phyloP scores from a whole-genome alignment of 1,140 invertebrate species.

The Spodoptera litura region DNA sequence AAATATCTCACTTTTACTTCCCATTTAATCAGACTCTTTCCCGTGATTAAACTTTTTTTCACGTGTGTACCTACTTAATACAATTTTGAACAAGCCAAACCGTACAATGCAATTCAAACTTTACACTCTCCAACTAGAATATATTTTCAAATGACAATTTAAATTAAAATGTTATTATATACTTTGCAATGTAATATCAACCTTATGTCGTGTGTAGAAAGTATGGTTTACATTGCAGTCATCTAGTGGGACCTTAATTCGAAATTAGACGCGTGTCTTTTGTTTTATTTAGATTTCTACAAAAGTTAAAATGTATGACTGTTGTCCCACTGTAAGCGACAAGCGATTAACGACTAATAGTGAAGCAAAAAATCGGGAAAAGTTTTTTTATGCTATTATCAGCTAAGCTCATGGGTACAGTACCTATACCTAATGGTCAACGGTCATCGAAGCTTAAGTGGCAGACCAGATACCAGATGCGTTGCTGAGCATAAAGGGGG shows the following conservation, averaged over 20 bases:
- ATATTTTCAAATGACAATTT: background rate
- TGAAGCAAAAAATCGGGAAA: too few species aligned
- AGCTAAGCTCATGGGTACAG: too few species aligned
- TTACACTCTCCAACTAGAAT: background rate
- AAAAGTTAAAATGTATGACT: conserved; percentile 2
- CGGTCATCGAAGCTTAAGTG: too few species aligned
- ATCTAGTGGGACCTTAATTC: conserved; percentile 27
- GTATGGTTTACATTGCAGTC: background rate
- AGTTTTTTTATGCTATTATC: too few species aligned
- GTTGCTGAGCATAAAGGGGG: too few species aligned
- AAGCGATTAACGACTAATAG: too few species aligned
- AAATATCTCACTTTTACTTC: conserved; percentile 27
- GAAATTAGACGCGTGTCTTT: conserved; percentile 37
- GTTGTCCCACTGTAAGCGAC: too few species aligned
- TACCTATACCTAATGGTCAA: too few species aligned
- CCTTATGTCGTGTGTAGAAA: background rate
- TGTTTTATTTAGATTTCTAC: conserved; percentile 45
- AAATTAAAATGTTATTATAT: background rate
- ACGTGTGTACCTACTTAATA: conserved; percentile 25
- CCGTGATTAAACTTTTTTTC: conserved; percentile 46
- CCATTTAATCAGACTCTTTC: conserved; percentile 41
- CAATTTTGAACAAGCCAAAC: background rate
- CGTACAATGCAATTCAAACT: background rate
- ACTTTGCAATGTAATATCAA: background rate
- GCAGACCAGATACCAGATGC: too few species aligned